phyloP scores from a whole-genome alignment of 2,888 invertebrate species.

The Mylabris sibirica region DNA sequence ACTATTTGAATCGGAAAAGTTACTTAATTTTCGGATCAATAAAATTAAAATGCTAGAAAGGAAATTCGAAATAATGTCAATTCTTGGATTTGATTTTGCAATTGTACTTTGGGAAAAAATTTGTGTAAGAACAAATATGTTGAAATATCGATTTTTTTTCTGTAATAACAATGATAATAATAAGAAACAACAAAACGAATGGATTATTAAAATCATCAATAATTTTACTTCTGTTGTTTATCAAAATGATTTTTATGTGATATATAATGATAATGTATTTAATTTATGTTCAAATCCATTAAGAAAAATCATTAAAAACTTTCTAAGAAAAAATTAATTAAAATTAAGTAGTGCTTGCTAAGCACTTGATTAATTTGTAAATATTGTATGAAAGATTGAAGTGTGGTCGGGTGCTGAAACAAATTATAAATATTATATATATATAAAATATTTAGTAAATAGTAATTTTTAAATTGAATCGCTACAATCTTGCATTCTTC shows the following conservation, averaged over 20 bases:
- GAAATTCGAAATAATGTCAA: neutral
- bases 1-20: neutral
- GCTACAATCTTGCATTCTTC: conserved; percentile 29
- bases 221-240: conserved; percentile 34
- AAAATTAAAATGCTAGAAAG: neutral
- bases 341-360: conserved; percentile 16
- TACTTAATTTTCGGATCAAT: conserved; percentile 2
- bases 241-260: conserved; percentile 36
- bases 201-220: conserved; percentile 29
- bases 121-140: conserved; percentile 5
- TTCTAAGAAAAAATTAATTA: conserved; percentile 11
- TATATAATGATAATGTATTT: conserved; percentile 25
- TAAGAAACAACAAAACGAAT: too few species aligned
- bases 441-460: conserved; percentile 17
- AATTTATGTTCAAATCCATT: conserved; percentile 27
- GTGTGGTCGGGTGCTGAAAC: conserved; percentile 25
- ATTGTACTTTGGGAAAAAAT: conserved; percentile 22
- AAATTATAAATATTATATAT: conserved; percentile 15
- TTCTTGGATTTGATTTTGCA: conserved; percentile 3
- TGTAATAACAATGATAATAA: neutral
- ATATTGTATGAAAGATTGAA: conserved; percentile 51
- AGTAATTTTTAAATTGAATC: conserved; percentile 33
- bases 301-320: neutral
- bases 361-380: conserved; percentile 46
- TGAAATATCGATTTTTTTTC: neutral